Conservation (phyloP, 2,113 vertebrate genomes). For the Crocuta crocuta region DNA sequence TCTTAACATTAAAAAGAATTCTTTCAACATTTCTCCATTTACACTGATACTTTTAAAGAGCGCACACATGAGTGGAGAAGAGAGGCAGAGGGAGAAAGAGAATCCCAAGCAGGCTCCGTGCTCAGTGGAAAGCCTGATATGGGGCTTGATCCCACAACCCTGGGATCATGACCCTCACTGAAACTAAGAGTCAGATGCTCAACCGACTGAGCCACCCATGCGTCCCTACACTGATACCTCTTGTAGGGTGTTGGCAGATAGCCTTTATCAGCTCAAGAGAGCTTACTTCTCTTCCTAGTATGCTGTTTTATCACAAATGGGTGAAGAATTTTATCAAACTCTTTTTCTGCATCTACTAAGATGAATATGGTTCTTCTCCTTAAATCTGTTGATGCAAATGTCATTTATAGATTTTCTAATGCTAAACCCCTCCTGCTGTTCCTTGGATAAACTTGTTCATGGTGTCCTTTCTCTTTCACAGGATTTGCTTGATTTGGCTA, state of each 20-base stretch:
- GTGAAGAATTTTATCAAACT: constrained; percentile 4
- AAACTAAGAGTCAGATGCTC: too few species aligned
- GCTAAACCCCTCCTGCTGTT: background rate
- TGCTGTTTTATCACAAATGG: background rate
- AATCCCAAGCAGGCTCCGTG: too few species aligned
- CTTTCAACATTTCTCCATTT: background rate
- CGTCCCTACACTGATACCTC: background rate
- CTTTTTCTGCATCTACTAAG: constrained; percentile 6
- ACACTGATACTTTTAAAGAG: background rate
- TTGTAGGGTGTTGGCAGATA: background rate
- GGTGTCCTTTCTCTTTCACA: background rate
- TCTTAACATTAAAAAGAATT: background rate
- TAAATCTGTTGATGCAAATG: background rate
- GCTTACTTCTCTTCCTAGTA: background rate
- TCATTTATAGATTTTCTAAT: background rate
- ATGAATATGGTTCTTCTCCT: background rate
- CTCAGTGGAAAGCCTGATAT: too few species aligned
- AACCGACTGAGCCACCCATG: too few species aligned
- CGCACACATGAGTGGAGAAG: too few species aligned
- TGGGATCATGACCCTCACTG: too few species aligned
- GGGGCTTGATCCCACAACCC: too few species aligned
- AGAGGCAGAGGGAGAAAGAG: too few species aligned
- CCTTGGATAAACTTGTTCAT: background rate
- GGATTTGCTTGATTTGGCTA: background rate
- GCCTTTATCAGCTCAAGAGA: background rate